These are phyloP conservation scores for Hirtodrosophila confusa DNA, from an alignment of 2,888 invertebrate species.

Conservation along the genomic window DNA sequence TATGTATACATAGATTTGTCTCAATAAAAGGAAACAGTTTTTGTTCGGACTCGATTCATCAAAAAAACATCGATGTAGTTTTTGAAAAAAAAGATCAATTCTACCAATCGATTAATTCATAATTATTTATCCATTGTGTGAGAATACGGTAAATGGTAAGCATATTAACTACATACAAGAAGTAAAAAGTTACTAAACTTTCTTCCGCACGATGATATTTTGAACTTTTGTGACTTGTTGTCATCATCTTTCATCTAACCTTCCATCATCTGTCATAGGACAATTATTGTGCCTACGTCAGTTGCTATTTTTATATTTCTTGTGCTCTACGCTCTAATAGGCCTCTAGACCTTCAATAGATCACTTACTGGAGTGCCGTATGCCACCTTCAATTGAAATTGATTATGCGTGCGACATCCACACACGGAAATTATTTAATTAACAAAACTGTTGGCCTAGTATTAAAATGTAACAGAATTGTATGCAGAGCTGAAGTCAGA, in stretches of 20 bases:
- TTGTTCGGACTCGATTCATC: no score
- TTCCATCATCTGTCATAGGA: constrained; percentile 31
- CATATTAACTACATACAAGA: no score
- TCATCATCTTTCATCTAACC: constrained; percentile 26
- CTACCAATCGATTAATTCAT: no score
- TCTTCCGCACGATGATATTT: background rate
- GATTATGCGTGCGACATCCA: constrained; percentile 55
- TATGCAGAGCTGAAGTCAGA: no score
- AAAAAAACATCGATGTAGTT: no score
- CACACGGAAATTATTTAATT: constrained; percentile 45
- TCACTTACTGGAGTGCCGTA: constrained; percentile 27
- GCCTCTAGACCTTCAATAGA: constrained; percentile 49
- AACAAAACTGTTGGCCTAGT: constrained; percentile 9
- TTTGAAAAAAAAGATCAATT: no score
- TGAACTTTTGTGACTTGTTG: constrained; percentile 4
- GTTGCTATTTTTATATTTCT: constrained; percentile 28
- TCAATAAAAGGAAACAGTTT: no score
- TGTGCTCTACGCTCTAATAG: constrained; percentile 8
- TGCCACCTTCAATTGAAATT: constrained; percentile 77
- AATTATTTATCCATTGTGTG: no score
- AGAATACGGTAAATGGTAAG: no score
- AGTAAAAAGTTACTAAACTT: no score
- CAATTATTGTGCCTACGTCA: constrained; percentile 60
- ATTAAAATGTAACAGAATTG: constrained; percentile 21
- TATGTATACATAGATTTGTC: no score